A percentile compares a stretch with the other conserved stretches of the same genome.
Evolutionary conservation across 2,797 vertebrate genomes (phyloP).

Genomic region (Clarias fuscus): DNA sequence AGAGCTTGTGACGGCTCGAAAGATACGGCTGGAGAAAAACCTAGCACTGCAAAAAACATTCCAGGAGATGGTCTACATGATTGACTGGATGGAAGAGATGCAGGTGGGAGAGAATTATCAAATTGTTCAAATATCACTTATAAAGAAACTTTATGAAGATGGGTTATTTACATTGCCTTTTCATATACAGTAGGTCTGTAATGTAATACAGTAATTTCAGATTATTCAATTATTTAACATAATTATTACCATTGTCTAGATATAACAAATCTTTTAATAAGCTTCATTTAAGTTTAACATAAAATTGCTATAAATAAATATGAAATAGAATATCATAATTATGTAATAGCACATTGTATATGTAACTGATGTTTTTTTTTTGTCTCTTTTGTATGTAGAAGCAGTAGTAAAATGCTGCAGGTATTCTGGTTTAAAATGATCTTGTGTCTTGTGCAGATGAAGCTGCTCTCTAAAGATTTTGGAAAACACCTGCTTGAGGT

Average conservation of each 20-base stretch:
- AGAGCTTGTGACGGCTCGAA: slow-evolving; percentile 82
- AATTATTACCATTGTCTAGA: neutral
- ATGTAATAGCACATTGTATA: neutral
- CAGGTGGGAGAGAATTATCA: slow-evolving; percentile 73
- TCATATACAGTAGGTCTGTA: neutral
- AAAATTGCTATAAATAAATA: neutral
- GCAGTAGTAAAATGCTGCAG: neutral
- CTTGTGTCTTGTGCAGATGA: slow-evolving; percentile 68
- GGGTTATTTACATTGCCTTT: neutral
- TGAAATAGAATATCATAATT: neutral
- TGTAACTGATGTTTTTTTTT: neutral
- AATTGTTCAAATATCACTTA: neutral
- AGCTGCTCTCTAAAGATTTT: slow-evolving; percentile 85
- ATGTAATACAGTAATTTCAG: neutral
- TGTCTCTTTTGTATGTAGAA: neutral
- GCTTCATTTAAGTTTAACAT: neutral
- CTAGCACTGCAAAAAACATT: slow-evolving; percentile 92
- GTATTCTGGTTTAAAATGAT: neutral
- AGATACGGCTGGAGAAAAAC: slow-evolving; percentile 86
- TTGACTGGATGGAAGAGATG: slow-evolving; percentile 98
- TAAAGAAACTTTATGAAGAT: neutral
- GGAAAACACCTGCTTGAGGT: slow-evolving; percentile 94
- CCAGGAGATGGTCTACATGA: slow-evolving; percentile 99
- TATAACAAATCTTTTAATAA: neutral
- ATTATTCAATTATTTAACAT: neutral